Conservation (phyloP, 2,888 invertebrate genomes). For the Cheilosia soror region DNA sequence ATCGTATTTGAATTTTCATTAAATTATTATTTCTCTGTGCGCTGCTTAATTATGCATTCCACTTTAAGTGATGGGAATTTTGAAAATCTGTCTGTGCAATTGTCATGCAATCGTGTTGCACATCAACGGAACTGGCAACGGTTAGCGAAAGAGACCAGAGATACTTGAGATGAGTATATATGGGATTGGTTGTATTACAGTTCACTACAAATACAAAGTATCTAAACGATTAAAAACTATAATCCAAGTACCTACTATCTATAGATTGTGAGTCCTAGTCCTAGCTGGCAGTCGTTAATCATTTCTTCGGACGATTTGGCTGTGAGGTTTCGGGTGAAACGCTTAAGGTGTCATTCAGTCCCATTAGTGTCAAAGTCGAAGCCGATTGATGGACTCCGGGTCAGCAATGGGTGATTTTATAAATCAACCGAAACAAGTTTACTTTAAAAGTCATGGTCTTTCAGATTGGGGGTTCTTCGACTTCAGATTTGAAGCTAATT, state of each 20-base stretch:
- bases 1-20: constrained; percentile 57
- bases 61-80: constrained; percentile 64
- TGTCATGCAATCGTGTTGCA: constrained; percentile 68
- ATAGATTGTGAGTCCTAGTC: constrained; percentile 18
- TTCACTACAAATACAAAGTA: constrained; percentile 30
- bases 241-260: too few relatives aligned
- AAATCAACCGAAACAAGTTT: constrained; percentile 37
- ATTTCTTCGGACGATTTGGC: constrained; percentile 7
- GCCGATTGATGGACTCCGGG: constrained; percentile 40
- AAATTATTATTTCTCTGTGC: constrained; percentile 21
- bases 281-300: constrained; percentile 34
- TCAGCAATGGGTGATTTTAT: constrained; percentile 19
- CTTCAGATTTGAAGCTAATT: constrained; percentile 47
- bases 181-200: not conserved
- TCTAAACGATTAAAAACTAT: constrained; percentile 12
- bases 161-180: not conserved
- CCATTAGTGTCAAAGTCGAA: constrained; percentile 53
- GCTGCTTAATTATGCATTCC: constrained; percentile 54
- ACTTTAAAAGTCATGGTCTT: constrained; percentile 48
- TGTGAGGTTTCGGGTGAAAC: constrained; percentile 34
- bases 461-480: constrained; percentile 44
- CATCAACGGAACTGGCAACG: constrained; percentile 16
- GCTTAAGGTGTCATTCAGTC: constrained; percentile 53
- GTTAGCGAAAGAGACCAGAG: not conserved
- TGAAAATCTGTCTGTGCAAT: constrained; percentile 48